Evolutionary conservation across 2,797 vertebrate genomes (phyloP).

Genomic region (Poeciliopsis infans): DNA sequence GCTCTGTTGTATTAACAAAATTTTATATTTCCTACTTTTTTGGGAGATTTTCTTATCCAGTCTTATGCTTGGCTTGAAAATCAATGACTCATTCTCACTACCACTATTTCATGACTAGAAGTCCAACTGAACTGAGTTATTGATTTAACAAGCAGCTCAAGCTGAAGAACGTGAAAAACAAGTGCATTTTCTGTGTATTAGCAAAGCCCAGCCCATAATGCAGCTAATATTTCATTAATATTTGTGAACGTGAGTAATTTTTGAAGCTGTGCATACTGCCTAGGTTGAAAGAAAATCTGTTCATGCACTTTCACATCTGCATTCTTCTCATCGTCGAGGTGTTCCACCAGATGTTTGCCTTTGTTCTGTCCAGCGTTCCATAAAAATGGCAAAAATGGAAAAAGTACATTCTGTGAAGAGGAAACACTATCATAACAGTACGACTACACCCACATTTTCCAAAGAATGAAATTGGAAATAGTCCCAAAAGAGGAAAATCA

Average conservation of each 20-base stretch:
- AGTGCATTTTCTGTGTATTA: constrained; percentile 15
- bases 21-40: background rate
- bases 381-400: constrained; percentile 59
- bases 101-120: background rate
- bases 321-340: constrained; percentile 68
- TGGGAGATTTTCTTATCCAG: background rate
- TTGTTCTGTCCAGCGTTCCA: constrained; percentile 46
- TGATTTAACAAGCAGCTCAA: background rate
- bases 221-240: constrained; percentile 18
- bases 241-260: constrained; percentile 6
- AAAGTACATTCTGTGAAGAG: constrained; percentile 47
- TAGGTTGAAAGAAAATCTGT: constrained; percentile 40
- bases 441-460: constrained; percentile 75
- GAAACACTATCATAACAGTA: constrained; percentile 70
- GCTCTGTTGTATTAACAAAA: background rate
- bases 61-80: background rate
- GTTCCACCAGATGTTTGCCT: constrained; percentile 61
- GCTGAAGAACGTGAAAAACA: background rate
- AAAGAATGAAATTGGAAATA: constrained; percentile 74
- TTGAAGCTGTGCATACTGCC: constrained; percentile 29
- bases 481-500: constrained; percentile 69
- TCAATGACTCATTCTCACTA: background rate
- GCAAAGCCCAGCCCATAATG: background rate
- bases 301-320: constrained; percentile 61
- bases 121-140: background rate